Evolutionary conservation across 2,797 vertebrate species (phyloP).

Genomic region (Neosilurus hyrtlii): DNA sequence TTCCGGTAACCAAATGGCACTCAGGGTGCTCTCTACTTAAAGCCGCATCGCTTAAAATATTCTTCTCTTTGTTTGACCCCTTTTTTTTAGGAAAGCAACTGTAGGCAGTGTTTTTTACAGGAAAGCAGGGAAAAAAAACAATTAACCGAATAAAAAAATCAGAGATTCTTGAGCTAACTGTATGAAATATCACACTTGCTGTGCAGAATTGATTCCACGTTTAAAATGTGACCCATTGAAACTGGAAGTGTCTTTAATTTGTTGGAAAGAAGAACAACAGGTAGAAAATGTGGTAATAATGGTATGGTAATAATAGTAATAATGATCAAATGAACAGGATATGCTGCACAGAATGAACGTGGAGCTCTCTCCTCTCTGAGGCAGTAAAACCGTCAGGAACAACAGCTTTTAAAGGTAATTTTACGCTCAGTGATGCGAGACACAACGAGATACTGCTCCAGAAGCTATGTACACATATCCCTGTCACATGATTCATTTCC

Average conservation of each 20-base stretch:
- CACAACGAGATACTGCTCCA: not conserved
- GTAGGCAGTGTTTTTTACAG: too few species aligned
- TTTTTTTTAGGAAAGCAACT: too few species aligned
- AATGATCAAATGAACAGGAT: not conserved
- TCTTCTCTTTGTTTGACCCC: not conserved
- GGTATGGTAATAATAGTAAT: not conserved
- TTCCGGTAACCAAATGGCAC: too few species aligned
- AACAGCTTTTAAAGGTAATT: not conserved
- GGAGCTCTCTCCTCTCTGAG: not conserved
- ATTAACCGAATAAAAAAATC: too few species aligned
- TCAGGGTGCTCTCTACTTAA: not conserved
- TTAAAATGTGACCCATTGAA: not conserved
- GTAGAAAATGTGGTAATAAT: not conserved
- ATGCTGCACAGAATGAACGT: too few species aligned
- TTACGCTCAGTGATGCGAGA: not conserved
- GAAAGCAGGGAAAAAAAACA: too few species aligned
- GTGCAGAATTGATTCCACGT: not conserved
- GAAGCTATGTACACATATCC: conserved; percentile 8
- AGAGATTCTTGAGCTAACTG: too few species aligned
- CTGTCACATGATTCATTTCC: conserved; percentile 42
- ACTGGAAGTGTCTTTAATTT: not conserved
- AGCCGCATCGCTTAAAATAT: not conserved
- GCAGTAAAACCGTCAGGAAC: not conserved
- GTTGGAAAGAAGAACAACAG: not conserved
- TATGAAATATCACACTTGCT: not conserved